Evolutionary conservation across 2,797 vertebrate genomes (phyloP).

Genomic region (Halcyon chelicuti): DNA sequence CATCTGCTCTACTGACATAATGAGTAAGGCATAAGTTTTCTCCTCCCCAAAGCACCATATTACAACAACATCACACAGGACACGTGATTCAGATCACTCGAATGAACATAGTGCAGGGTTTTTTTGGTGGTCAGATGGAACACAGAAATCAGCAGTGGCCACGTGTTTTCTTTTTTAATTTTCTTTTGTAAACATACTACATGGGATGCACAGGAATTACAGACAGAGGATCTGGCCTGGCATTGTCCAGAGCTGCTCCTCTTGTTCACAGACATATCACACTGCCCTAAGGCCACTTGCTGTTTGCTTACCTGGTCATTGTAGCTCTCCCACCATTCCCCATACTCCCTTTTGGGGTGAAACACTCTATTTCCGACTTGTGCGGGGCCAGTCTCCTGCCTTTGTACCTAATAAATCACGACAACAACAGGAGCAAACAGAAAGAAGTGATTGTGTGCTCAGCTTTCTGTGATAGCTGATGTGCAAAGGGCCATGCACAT

Average conservation of each 20-base stretch:
- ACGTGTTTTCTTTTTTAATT: background rate
- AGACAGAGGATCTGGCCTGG: conserved; percentile 55
- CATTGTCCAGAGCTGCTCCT: conserved; percentile 54
- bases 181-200: conserved; percentile 14
- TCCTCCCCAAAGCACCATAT: conserved; percentile 35
- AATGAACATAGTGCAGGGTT: background rate
- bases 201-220: conserved; percentile 53
- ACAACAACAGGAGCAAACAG: conserved; percentile 86
- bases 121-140: conserved; percentile 46
- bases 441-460: conserved; percentile 80
- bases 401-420: conserved; percentile 85
- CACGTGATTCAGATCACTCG: conserved; percentile 58
- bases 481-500: conserved; percentile 41
- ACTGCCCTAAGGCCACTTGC: conserved; percentile 74
- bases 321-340: conserved; percentile 86
- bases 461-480: conserved; percentile 35
- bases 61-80: conserved; percentile 53
- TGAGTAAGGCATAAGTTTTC: background rate
- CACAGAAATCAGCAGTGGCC: conserved; percentile 45
- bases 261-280: conserved; percentile 74
- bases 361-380: conserved; percentile 87
- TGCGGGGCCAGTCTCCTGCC: conserved; percentile 84
- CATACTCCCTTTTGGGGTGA: conserved; percentile 87
- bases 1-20: background rate
- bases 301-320: conserved; percentile 84